Base-by-base conservation (phyloP, 2,888 invertebrate genomes). In the Macaria liturata region DNA sequence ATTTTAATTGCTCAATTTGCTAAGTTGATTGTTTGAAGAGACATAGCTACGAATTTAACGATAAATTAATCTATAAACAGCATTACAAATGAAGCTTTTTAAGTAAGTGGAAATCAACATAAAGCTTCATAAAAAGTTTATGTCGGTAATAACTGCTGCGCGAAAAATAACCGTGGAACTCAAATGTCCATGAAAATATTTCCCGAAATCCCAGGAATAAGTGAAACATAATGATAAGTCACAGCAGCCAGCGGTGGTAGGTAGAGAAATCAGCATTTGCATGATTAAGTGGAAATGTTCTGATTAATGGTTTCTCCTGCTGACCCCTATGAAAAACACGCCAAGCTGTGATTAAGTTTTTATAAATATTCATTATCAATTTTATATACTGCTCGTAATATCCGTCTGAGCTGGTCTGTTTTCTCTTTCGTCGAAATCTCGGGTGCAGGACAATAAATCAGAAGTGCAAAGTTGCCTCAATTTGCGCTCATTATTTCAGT, bases 291-390 rank as follows among this genome's bases (percentile, higher is more conserved):
- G 84, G 83, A 85, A 87, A 85, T 85, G 81, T 84, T 83, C 86
- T 86, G 87, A 88, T 86, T 84, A 86, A 86, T 85, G 83, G 78
- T 83, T 83, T 83, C 85, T 83, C 81, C 72, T 71, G 71, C 68
- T 84, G 85, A 85, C 84, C 84, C 69, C 72, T 77, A 69, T 77
- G 84, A 82, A 84, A 85, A 84, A 82, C 76, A 78, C 74, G 71
- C 78, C 78, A 81, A 76, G 71, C 80, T 74, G 83, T 87, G 84
- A 86, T 88, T 88, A 86, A 83, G 81, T 88, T 89, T 88, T 88
- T 90, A 85, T 88, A 89, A 88, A 88, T 88, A 90, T 88, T 88
- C 87, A 88, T 89, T 88, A 90, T 88, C 85, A 88, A 88, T 90
- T 86, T 88, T 80, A 82, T 84, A 78, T 83, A 83, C 79, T 81